Base-by-base conservation (phyloP, 2,797 vertebrate genomes). In the Atherinosoma microstoma region DNA sequence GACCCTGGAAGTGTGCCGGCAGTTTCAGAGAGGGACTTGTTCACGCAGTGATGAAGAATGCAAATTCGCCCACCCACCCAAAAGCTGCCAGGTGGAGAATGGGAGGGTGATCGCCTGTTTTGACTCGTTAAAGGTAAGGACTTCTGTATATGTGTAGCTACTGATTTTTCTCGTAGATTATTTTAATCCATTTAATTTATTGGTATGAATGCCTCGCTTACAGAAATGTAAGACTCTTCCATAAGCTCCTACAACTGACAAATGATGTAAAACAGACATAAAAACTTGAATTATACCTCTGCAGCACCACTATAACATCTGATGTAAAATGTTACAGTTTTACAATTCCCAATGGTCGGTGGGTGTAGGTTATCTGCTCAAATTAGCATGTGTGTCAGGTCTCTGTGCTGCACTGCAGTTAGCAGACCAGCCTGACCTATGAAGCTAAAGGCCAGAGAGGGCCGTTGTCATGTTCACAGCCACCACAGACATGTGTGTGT, bases 1-100 rank as follows among this genome's bases (percentile, higher is more conserved):
- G 95, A 98, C 97, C 0, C 92, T 99, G 82, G 97, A 99, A 93
- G 97, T 98, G 91, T 99, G 97, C 94, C 95, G 97, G 86, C 97
- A 99, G 76, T 99, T 97, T 93, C 97, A 99, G 92, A 96, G 97
- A 76, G 97, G 97, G 77, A 99, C 97, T 7, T 99, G 97, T 93
- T 99, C 97, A 0, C 97, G 97, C 87, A 97, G 96, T 2, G 97
- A 99, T 53, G 97, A 98, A 93, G 97, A 99, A 93, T 99, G 97
- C 96, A 99, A 98, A 94, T 99, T 99, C 87, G 97, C 97, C 91
- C 97, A 99, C 85, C 97, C 97, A 67, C 96, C 97, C 34, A 99
- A 99, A 94, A 99, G 97, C 88, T 99, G 97, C 94, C 97, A 97
- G 94, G 97, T 99, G 88, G 97, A 99, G 91, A 99, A 98, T 38